Conservation (phyloP, 2,888 invertebrate genomes). For the Polietes domitor region DNA sequence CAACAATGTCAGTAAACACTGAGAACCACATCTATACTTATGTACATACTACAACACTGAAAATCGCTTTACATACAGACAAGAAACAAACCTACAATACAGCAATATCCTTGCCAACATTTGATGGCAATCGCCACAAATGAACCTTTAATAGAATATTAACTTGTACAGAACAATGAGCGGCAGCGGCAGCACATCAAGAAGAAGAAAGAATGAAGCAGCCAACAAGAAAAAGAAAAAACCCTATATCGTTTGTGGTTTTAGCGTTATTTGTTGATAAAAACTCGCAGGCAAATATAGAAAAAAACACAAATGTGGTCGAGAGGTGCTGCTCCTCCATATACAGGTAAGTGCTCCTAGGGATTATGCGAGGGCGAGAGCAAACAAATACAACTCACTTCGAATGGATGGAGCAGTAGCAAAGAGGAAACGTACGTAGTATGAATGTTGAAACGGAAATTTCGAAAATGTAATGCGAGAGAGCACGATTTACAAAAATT, state of each 20-base stretch:
- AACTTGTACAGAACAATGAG: constrained; percentile 72
- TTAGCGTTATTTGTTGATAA: constrained; percentile 23
- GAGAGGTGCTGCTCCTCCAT: neutral
- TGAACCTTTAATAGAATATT: constrained; percentile 79
- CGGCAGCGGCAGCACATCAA: constrained; percentile 23
- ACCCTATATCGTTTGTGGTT: constrained; percentile 26
- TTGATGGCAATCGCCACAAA: constrained; percentile 77
- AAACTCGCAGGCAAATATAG: neutral
- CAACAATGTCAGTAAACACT: constrained; percentile 57
- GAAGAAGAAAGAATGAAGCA: neutral
- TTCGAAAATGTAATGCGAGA: neutral
- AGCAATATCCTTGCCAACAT: constrained; percentile 71
- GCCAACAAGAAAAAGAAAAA: neutral
- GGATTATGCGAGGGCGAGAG: neutral
- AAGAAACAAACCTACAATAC: constrained; percentile 57
- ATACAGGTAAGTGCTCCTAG: constrained; percentile 3
- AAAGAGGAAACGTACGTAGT: constrained; percentile 4
- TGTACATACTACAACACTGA: constrained; percentile 22
- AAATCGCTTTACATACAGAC: constrained; percentile 31
- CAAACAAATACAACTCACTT: too few species aligned
- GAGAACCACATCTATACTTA: constrained; percentile 21
- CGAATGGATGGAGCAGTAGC: too few species aligned
- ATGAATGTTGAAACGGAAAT: too few species aligned
- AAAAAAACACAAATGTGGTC: constrained; percentile 1
- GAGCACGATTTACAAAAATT: neutral